These are phyloP conservation scores for Melanotaenia nigrans DNA, from an alignment of 2,797 vertebrate genomes.

Conservation along the genomic window DNA sequence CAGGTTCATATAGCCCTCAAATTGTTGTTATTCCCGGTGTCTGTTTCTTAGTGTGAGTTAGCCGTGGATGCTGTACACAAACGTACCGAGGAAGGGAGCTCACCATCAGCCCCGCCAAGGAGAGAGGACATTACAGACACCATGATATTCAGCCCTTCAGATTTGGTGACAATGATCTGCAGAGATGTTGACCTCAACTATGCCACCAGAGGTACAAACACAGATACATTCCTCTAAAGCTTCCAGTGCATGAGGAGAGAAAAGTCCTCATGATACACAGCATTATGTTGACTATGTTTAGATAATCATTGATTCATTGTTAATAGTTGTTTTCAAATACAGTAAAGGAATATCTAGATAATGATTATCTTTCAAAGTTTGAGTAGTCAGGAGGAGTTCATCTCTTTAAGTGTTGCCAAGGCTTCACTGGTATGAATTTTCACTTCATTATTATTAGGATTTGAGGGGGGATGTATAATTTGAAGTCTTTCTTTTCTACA, in stretches of 20 bases:
- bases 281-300: background rate
- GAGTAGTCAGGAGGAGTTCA: background rate
- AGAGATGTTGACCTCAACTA: conserved; percentile 93
- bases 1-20: background rate
- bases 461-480: background rate
- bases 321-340: background rate
- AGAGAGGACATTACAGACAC: conserved; percentile 94
- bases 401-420: background rate
- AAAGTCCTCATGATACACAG: background rate
- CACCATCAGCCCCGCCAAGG: conserved; percentile 76
- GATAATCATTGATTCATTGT: background rate
- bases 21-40: conserved; percentile 3
- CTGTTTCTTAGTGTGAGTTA: conserved; percentile 87
- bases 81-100: conserved; percentile 69
- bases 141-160: conserved; percentile 91
- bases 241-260: background rate
- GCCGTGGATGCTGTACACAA: conserved; percentile 94
- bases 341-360: background rate
- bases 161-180: conserved; percentile 91
- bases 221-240: background rate
- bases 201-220: conserved; percentile 88
- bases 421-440: background rate
- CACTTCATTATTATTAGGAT: background rate
- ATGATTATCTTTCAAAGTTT: background rate
- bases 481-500: background rate